Conservation (phyloP, 2,888 invertebrate species). For the Rhagonycha lutea region DNA sequence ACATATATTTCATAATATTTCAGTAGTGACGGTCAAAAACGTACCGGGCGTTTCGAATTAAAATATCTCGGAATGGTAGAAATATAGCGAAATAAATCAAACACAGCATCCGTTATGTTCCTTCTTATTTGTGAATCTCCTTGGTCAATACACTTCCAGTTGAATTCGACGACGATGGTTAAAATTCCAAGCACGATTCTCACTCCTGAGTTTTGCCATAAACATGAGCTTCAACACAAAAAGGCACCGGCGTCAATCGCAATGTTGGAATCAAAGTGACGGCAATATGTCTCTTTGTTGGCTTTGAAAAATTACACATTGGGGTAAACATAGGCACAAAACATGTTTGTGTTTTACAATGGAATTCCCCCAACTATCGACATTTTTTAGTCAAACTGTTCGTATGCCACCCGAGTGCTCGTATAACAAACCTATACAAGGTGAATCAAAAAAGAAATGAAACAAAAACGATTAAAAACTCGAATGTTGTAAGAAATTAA, state of each 20-base stretch:
- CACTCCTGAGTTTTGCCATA: conserved; percentile 2
- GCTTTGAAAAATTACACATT: conserved; percentile 18
- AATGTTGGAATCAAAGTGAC: conserved; percentile 19
- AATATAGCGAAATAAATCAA: neutral
- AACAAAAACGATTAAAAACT: no score
- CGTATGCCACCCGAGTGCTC: neutral
- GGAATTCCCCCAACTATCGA: neutral
- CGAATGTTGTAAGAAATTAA: no score
- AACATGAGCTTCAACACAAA: conserved; percentile 10
- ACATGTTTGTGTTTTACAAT: conserved; percentile 13
- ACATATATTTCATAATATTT: neutral
- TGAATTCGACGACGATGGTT: conserved; percentile 17
- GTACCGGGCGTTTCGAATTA: neutral
- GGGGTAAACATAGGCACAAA: conserved; percentile 22
- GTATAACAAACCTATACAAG: neutral
- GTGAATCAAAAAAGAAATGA: neutral
- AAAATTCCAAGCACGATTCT: conserved; percentile 17
- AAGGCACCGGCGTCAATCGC: conserved; percentile 20
- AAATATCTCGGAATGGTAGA: neutral
- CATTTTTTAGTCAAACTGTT: neutral
- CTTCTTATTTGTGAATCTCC: neutral
- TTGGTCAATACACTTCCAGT: neutral
- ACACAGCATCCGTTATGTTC: neutral
- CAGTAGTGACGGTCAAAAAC: neutral
- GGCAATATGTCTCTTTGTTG: conserved; percentile 27